Base-by-base conservation (phyloP, 2,113 vertebrate genomes). In the Platichthys flesus region DNA sequence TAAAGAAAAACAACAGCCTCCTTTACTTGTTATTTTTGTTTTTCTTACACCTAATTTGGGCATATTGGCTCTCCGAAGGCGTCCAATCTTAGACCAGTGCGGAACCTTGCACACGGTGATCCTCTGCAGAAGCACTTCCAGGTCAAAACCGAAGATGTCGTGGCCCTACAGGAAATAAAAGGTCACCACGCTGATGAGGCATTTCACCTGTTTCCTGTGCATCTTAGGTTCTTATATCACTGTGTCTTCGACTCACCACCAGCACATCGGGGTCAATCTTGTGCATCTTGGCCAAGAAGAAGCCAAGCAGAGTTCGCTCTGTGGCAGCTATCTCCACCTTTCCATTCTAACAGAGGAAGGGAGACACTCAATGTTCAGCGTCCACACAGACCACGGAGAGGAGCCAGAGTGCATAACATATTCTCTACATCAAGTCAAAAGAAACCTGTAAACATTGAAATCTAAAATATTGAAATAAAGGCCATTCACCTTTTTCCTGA, bases 71-170 rank as follows among this genome's bases (percentile, higher is more conserved):
- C 98, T 95, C 79, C 96, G 94, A 59, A 99, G 95, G 45, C 98
- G 96, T 79, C 98, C 97, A 9, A 98, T 98, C 91, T 99, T 99
- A 67, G 97, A 99, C 98, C 98, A 99, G 83, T 97, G 94, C 64
- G 97, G 97, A 89, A 98, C 98, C 89, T 98, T 99, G 90, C 95
- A 96, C 24, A 71, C 76, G 73, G 90, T 96, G 91, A 99, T 97
- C 92, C 98, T 95, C 93, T 99, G 97, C 83, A 99, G 95, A 35
- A 99, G 94, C 69, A 99, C 96, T 91, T 99, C 97, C 88, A 99
- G 93, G 93, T 99, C 97, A 93, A 99, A 99, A 20, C 98, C 97
- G 91, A 97, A 97, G 91, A 99, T 98, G 94, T 97, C 97, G 79
- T 99, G 98, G 88, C 98, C 98, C 98, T 99, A 88, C 72, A 92